These are phyloP conservation scores for Atrina japonica DNA, from an alignment of 2,888 invertebrate genomes.

Conservation along the genomic window DNA sequence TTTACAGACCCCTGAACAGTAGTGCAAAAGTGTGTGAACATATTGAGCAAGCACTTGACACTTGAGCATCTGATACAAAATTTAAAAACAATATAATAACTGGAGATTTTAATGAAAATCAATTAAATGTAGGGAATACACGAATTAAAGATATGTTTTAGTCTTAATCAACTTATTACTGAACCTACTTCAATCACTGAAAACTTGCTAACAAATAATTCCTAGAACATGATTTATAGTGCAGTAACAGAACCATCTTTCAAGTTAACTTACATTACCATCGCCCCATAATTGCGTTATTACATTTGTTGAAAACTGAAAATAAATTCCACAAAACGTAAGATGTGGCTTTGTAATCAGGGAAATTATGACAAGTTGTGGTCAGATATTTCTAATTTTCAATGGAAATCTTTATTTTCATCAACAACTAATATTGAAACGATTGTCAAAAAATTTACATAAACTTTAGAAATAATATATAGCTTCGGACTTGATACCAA, in stretches of 20 bases:
- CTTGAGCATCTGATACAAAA: not conserved
- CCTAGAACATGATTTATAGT: slow-evolving; percentile 1
- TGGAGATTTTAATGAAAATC: slow-evolving; percentile 6
- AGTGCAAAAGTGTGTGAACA: not conserved
- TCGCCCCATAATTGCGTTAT: not conserved
- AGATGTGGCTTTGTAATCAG: no score
- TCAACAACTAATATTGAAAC: no score
- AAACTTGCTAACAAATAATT: slow-evolving; percentile 2
- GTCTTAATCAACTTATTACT: slow-evolving; percentile 1
- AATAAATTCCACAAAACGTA: no score
- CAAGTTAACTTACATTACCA: not conserved
- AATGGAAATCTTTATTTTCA: no score
- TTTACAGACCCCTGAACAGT: slow-evolving; percentile 7
- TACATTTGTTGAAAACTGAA: not conserved
- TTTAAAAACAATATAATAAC: not conserved
- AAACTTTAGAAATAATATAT: not conserved
- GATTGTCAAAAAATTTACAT: no score
- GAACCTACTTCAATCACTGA: not conserved
- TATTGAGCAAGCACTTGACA: not conserved
- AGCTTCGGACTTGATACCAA: not conserved
- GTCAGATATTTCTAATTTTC: no score
- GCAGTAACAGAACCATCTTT: slow-evolving; percentile 2
- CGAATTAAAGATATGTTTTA: not conserved
- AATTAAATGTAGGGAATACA: not conserved
- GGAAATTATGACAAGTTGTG: no score